Base-by-base conservation (phyloP, 2,797 vertebrate genomes). In the Telmatherina bonti region DNA sequence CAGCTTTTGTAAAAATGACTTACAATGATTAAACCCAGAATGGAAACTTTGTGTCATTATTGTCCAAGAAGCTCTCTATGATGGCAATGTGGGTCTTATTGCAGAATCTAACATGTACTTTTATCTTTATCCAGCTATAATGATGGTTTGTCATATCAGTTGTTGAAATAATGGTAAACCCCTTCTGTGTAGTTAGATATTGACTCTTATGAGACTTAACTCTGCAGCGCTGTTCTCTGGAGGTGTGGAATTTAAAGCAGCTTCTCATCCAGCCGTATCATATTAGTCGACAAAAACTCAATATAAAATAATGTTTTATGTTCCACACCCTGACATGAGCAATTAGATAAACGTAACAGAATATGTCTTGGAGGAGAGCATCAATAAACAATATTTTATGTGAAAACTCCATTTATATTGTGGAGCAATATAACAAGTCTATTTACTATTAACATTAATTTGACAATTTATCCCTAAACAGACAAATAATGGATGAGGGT, bases 401-500 rank as follows among this genome's bases (percentile, higher is more conserved):
- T n/a, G 20, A 10, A 33, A 4, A 56, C 8, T 59, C 35, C 24
- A 26, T 26, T 59, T 36, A 57, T 13, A 59, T 27, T 18, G 15
- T 41, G 24, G 8, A 12, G 55, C 12, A 33, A 15, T 24, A 24
- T 1, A 65, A 56, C 12, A 45, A 31, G 16, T 53, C 56, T 59
- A 31, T 56, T 59, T 36, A 54, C 24, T 36, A 18, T 18, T 26
- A 59, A 15, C 12, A 35, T 49, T 35, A 43, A 65, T 47, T 61
- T 24, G 30, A 18, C 30, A 58, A 24, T 52, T 20, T 53, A 38
- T n/a, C 7, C 30, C 24, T 54, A 2, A 30, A 73, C 67, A 66
- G 22, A 65, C 53, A 47, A 51, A 49, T 54, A 60, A 65, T 60
- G 11, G 11, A 20, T 36, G 31, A 20, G 35, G 6, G 16, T 62